phyloP scores from a whole-genome alignment of 2,113 vertebrate species.

The Oryzias javanicus region DNA sequence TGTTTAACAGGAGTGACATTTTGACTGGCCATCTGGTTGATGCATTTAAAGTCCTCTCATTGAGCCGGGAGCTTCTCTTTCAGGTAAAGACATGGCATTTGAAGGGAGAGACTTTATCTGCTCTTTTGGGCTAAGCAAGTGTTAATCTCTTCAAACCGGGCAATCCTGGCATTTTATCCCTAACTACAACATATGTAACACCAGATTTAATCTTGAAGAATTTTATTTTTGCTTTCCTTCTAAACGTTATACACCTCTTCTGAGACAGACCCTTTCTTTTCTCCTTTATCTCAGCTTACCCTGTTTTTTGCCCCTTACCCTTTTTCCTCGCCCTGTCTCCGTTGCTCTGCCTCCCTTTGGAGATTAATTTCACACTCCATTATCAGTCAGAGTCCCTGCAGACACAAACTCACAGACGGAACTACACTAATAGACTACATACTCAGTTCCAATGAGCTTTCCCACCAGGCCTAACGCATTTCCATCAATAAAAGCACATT shows the following conservation, averaged over 20 bases:
- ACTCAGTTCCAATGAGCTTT: slow-evolving; percentile 75
- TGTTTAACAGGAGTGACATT: no score
- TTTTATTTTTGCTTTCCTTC: background rate
- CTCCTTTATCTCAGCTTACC: slow-evolving; percentile 35
- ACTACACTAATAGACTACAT: slow-evolving; percentile 77
- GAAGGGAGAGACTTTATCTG: no score
- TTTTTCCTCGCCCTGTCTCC: slow-evolving; percentile 15
- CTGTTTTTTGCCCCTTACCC: slow-evolving; percentile 31
- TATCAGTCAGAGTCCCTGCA: slow-evolving; percentile 81
- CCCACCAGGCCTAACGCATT: slow-evolving; percentile 68
- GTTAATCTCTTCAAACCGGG: no score
- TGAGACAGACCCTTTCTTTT: slow-evolving; percentile 21
- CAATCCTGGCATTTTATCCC: background rate
- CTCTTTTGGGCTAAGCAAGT: no score
- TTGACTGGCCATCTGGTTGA: no score
- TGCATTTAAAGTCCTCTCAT: no score
- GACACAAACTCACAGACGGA: slow-evolving; percentile 76
- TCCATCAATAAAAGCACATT: slow-evolving; percentile 68
- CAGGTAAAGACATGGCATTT: no score
- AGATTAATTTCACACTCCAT: slow-evolving; percentile 87
- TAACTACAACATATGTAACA: slow-evolving; percentile 2
- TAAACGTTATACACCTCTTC: slow-evolving; percentile 17
- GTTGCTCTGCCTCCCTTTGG: slow-evolving; percentile 69
- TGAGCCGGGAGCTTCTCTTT: no score
- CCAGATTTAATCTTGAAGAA: background rate